phyloP scores from a whole-genome alignment of 2,113 vertebrate species.

The Oceanodroma tethys region DNA sequence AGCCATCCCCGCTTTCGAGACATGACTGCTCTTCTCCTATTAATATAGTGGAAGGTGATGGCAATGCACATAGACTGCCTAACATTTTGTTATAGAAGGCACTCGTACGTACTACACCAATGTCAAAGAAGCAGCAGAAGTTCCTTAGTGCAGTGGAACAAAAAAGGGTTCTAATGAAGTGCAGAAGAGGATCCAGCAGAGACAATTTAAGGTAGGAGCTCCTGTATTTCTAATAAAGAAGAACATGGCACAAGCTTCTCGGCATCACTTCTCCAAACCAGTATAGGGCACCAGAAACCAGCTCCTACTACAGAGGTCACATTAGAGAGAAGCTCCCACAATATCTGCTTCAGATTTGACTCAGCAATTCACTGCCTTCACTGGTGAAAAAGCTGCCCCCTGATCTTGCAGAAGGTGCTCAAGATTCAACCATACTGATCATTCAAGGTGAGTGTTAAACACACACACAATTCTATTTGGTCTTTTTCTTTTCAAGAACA shows the following conservation, averaged over 20 bases:
- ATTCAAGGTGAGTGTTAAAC: neutral
- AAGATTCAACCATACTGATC: neutral
- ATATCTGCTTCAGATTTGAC: neutral
- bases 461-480: neutral
- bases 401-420: neutral
- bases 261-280: neutral
- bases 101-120: neutral
- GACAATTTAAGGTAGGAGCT: neutral
- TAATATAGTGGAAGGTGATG: neutral
- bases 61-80: neutral
- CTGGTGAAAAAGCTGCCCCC: neutral
- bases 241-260: neutral
- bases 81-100: neutral
- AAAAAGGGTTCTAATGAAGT: neutral
- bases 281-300: neutral
- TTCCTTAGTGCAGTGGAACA: neutral
- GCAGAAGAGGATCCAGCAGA: neutral
- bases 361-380: neutral
- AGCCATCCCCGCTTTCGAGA: neutral
- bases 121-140: neutral
- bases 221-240: neutral
- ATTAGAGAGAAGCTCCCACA: neutral
- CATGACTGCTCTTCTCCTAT: neutral
- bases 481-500: neutral
- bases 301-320: neutral